Conservation (phyloP, 2,888 invertebrate species). For the Cecidostiba fungosa region DNA sequence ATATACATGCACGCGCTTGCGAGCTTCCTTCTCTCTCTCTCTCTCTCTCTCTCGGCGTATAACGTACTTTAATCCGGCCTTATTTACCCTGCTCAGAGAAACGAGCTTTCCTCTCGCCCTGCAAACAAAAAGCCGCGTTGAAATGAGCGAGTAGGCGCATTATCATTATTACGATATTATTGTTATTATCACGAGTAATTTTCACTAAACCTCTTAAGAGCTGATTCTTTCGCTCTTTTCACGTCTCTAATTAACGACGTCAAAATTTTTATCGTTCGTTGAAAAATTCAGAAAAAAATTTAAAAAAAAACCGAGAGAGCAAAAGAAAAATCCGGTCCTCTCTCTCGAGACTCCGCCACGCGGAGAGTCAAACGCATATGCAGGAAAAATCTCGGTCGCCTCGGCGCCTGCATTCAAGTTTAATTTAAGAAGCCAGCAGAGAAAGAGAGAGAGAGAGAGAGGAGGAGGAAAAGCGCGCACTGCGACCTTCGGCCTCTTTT, state of each 20-base stretch:
- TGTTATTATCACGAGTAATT: neutral
- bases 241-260: too few species aligned
- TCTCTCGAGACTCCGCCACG: neutral
- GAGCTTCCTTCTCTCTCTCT: neutral
- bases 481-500: conserved; percentile 62
- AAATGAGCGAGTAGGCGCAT: conserved; percentile 14
- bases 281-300: too few species aligned
- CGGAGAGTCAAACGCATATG: neutral
- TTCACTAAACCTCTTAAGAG: too few species aligned
- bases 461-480: conserved; percentile 9
- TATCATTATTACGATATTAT: neutral
- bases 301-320: too few species aligned
- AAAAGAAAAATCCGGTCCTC: neutral
- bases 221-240: too few species aligned
- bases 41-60: neutral
- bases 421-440: neutral
- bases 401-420: neutral
- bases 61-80: conserved; percentile 13
- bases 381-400: neutral
- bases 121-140: conserved; percentile 16
- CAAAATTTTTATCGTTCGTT: too few species aligned
- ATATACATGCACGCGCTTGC: neutral
- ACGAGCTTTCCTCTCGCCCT: neutral
- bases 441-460: conserved; percentile 12
- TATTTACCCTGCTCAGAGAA: conserved; percentile 3